Base-by-base conservation (phyloP, 2,797 vertebrate species). In the Typhlichthys eigenmanni region DNA sequence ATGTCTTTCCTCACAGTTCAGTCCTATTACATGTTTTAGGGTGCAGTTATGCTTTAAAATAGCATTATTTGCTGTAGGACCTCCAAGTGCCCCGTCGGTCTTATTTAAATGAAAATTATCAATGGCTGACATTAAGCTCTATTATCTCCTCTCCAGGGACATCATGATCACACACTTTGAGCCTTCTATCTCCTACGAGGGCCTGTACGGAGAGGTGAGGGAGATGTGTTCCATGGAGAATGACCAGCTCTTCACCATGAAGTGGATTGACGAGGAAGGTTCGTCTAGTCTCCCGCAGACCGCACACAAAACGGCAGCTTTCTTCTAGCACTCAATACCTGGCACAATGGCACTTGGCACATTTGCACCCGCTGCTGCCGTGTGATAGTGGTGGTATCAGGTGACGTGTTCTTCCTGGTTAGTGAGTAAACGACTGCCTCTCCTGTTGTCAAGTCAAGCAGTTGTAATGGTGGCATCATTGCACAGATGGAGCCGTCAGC, bases 211-310 rank as follows among this genome's bases (percentile, higher is more conserved):
- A 81, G 96, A 99, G 76, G 96, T 99, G 69, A 92, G 89, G 76
- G 98, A 99, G 81, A 98, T 99, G 98, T 99, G 98, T 85, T 94
- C 95, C 62, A 97, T 99, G 89, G 96, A 99, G 89, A 97, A 94
- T 0, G 98, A 99, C 71, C 96, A 98, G 76, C 95, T 96, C 68
- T 99, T 99, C 87, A 99, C 98, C 81, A 99, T 99, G 98, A 99
- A 99, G 73, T 99, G 98, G 98, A 99, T 99, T 58, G 98, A 99
- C 46, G 98, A 99, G 74, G 98, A 99, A 95, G 98, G 98, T 98
- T 82, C 0, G 58, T 69, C 53, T n/a, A 8, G 6, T 1, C 32
- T 6, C 1, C 2, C 0, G 46, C 12, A 3, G 16, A 49, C 48
- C 54, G 19, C 16, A 43, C 10, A n/a, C 19, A 9, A 54, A 54